Conservation (phyloP, 2,797 vertebrate species). For the Trichosurus vulpecula region DNA sequence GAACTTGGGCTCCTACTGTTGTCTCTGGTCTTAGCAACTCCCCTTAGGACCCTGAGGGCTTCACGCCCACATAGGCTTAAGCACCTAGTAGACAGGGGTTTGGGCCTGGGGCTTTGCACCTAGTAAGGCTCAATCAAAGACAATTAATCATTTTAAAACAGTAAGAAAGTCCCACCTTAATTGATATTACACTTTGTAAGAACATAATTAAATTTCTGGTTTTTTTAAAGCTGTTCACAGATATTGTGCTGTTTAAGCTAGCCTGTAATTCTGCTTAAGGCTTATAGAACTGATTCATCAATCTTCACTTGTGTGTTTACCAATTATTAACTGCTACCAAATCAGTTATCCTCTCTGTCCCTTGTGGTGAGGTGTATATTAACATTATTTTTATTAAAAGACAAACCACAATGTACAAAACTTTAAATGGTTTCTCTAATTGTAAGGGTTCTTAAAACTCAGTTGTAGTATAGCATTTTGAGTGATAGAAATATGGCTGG, state of each 20-base stretch:
- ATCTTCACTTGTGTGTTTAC: conserved; percentile 80
- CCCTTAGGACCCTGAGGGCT: too few species aligned
- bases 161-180: too few species aligned
- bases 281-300: conserved; percentile 61
- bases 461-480: conserved; percentile 62
- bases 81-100: too few species aligned
- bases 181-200: too few species aligned
- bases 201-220: conserved; percentile 13
- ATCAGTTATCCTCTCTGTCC: conserved; percentile 84
- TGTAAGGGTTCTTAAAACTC: conserved; percentile 49
- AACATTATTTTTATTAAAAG: conserved; percentile 62
- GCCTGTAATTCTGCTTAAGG: conserved; percentile 51
- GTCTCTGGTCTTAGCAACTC: too few species aligned
- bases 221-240: conserved; percentile 31
- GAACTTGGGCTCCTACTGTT: too few species aligned
- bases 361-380: conserved; percentile 54
- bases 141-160: too few species aligned
- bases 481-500: conserved; percentile 65
- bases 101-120: too few species aligned
- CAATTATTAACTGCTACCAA: conserved; percentile 81
- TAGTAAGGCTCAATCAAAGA: too few species aligned
- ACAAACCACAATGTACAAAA: conserved; percentile 48
- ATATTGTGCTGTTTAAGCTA: conserved; percentile 60
- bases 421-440: conserved; percentile 50
- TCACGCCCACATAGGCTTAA: too few species aligned